Evolutionary conservation across 2,888 invertebrate genomes (phyloP).

Genomic region (Panorpa germanica): DNA sequence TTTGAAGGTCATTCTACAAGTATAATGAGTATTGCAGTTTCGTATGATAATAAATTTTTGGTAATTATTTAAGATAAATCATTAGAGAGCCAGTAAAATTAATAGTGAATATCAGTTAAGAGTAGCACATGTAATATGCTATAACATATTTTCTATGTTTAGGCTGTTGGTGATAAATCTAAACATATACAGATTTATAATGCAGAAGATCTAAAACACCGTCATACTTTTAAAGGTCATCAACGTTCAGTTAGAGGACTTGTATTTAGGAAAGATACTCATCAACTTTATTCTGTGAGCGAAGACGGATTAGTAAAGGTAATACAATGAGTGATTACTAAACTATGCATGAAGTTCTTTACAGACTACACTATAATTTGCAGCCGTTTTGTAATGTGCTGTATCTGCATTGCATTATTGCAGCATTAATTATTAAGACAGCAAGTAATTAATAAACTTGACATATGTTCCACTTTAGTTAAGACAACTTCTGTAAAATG

Average conservation of each 20-base stretch:
- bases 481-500: too few species aligned
- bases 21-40: slow-evolving; percentile 49
- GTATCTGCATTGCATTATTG: too few species aligned
- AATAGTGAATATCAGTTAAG: slow-evolving; percentile 3
- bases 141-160: slow-evolving; percentile 12
- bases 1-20: slow-evolving; percentile 19
- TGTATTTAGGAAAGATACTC: slow-evolving; percentile 67
- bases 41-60: slow-evolving; percentile 65
- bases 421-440: too few species aligned
- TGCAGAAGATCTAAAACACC: slow-evolving; percentile 48
- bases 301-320: slow-evolving; percentile 68
- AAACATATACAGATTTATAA: slow-evolving; percentile 70
- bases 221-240: slow-evolving; percentile 69
- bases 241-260: slow-evolving; percentile 54
- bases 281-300: slow-evolving; percentile 66
- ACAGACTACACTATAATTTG: too few species aligned
- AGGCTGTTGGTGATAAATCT: slow-evolving; percentile 48
- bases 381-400: too few species aligned
- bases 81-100: slow-evolving; percentile 9
- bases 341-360: too few species aligned
- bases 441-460: too few species aligned
- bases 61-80: slow-evolving; percentile 30
- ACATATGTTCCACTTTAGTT: too few species aligned
- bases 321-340: too few species aligned
- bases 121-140: background rate